Conservation (phyloP, 2,888 invertebrate genomes). For the Platerodrilus igneus region DNA sequence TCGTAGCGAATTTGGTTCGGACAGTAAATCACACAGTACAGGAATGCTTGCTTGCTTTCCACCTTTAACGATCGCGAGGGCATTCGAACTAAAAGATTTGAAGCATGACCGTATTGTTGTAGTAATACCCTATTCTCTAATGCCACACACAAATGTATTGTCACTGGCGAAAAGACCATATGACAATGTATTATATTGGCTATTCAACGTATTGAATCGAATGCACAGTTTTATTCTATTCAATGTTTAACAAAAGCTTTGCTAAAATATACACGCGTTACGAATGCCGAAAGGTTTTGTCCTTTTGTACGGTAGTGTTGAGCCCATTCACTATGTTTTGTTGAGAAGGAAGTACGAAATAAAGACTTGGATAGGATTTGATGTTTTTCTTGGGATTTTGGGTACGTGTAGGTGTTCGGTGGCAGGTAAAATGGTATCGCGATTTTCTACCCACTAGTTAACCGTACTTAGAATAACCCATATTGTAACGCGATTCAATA, state of each 20-base stretch:
- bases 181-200: constrained; percentile 50
- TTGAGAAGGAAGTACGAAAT: constrained; percentile 47
- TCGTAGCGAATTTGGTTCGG: constrained; percentile 22
- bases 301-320: constrained; percentile 44
- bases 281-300: constrained; percentile 49
- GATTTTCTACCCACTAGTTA: constrained; percentile 22
- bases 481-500: constrained; percentile 4
- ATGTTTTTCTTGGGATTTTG: constrained; percentile 42
- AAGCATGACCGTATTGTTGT: constrained; percentile 36
- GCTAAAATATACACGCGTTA: constrained; percentile 50
- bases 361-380: constrained; percentile 40
- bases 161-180: constrained; percentile 47
- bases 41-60: too few species aligned
- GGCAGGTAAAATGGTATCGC: constrained; percentile 35
- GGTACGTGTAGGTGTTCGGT: constrained; percentile 36
- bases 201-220: constrained; percentile 45
- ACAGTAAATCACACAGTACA: constrained; percentile 22
- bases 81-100: constrained; percentile 20
- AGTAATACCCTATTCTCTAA: constrained; percentile 45
- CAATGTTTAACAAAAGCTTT: constrained; percentile 40
- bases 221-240: constrained; percentile 48
- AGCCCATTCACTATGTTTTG: constrained; percentile 46
- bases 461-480: constrained; percentile 14
- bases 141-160: constrained; percentile 48
- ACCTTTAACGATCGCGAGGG: constrained; percentile 20